Percentiles rank a stretch among this genome's conserved stretches.
phyloP scores from a whole-genome alignment of 2,888 invertebrate genomes.

The Augochlorella aurata region DNA sequence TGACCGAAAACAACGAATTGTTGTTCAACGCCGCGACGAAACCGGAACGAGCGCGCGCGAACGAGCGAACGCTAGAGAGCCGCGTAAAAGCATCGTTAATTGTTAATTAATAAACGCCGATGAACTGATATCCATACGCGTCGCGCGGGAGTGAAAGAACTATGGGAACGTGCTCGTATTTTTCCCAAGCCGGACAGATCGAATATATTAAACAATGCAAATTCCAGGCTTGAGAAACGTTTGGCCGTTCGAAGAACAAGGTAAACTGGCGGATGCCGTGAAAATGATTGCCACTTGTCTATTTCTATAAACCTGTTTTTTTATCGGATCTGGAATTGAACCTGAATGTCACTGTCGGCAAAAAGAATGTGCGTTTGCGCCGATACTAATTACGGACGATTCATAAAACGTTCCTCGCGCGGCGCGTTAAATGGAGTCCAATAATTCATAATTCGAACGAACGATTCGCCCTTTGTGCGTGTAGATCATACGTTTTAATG shows the following conservation, averaged over 20 bases:
- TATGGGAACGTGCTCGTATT: not conserved
- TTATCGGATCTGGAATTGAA: not conserved
- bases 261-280: not conserved
- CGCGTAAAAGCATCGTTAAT: not conserved
- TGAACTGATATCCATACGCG: not conserved
- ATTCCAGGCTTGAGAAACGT: not conserved
- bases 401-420: too few species aligned
- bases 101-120: not conserved
- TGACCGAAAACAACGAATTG: too few species aligned
- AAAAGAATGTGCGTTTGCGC: constrained; percentile 1
- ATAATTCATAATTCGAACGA: too few species aligned
- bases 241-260: not conserved
- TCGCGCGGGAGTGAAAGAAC: not conserved
- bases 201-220: not conserved
- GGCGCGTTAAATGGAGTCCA: too few species aligned
- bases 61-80: not conserved
- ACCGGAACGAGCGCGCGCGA: not conserved
- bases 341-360: not conserved
- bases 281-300: constrained; percentile 1
- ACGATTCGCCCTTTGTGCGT: too few species aligned
- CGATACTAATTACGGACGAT: not conserved
- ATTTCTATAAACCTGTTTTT: not conserved
- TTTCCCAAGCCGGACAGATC: not conserved
- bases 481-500: too few species aligned
- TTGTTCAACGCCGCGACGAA: not conserved